These are phyloP conservation scores for Drosophila varians DNA, from an alignment of 1,140 invertebrate species.

Conservation along the genomic window DNA sequence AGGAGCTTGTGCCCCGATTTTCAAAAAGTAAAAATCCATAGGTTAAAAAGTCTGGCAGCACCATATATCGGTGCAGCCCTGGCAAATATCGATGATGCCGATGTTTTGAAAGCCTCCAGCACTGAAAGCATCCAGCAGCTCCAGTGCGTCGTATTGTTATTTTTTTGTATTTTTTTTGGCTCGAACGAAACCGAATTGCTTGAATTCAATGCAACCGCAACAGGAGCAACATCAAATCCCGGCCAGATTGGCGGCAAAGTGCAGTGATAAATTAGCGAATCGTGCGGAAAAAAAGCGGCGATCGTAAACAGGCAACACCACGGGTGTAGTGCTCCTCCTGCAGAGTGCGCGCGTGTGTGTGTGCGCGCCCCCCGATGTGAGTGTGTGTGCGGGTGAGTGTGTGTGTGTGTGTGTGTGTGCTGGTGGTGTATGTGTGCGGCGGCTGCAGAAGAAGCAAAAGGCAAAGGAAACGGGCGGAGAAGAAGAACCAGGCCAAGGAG, in stretches of 20 bases:
- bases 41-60: too few species aligned
- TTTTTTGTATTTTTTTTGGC: slow-evolving; percentile 2
- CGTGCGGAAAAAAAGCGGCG: not conserved
- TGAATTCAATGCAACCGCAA: not conserved
- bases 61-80: not conserved
- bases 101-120: not conserved
- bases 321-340: slow-evolving; percentile 12
- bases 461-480: slow-evolving; percentile 19
- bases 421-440: slow-evolving; percentile 11
- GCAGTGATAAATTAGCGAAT: not conserved
- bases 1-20: too few species aligned
- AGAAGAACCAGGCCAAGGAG: slow-evolving; percentile 12
- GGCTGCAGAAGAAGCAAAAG: slow-evolving; percentile 8
- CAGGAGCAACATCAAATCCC: not conserved
- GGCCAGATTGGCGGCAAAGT: slow-evolving; percentile 1
- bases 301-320: not conserved
- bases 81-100: not conserved
- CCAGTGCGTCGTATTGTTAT: slow-evolving; percentile 3
- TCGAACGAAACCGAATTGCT: not conserved
- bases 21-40: too few species aligned
- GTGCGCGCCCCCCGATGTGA: slow-evolving; percentile 32
- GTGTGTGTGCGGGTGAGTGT: slow-evolving; percentile 11
- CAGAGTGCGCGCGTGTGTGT: slow-evolving; percentile 8
- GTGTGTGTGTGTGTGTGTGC: slow-evolving; percentile 5
- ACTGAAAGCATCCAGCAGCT: not conserved